Evolutionary conservation across 2,797 vertebrate species (phyloP), one percentile per base, ranked within the genome.

Genomic region (Cuniculus paca): DNA sequence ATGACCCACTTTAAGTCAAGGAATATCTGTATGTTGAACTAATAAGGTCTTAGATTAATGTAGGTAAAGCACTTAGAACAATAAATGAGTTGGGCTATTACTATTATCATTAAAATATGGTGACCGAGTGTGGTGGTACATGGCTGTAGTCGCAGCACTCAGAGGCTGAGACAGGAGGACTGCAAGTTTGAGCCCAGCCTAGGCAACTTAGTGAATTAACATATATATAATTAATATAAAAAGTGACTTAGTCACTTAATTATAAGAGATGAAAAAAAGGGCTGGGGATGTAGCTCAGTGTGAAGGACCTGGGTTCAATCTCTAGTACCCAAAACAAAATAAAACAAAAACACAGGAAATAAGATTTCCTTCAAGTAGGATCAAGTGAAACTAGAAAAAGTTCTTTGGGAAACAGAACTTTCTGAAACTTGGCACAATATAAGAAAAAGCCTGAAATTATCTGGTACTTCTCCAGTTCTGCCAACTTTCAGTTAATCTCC

Each of bases 401-500:
- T 80, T 84, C 78, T 78, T 72, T 20, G 65, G 45, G 82, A 91
- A 80, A 82, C 1, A 22, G 63, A 83, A 58, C 39, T 72, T 88
- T 31, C 45, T 77, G 10, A 54, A 91, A 92, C 14, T 70, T 91
- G 54, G 70, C 6, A 77, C 20, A 70, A 5, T 39, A 24, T 52
- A 68, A 81, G 42, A 74, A 84, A 93, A 95, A 72, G 54, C 16
- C 34, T 90, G 45, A 79, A 10, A 13, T 78, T 90, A 72, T 90
- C 26, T 77, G 65, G 52, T 81, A 48, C 20, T 77, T 78, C 54
- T 88, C 54, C 85, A 78, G 60, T 72, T 87, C 31, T 79, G 68
- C 82, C 28, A 84, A 39, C 26, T 39, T 94, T 88, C 20, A 52
- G 13, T 65, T 60, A 78, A 75, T 56, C 20, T 50, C 74, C 91